A percentile compares a stretch with the other conserved stretches of the same genome.
Evolutionary conservation across 2,113 vertebrate species (phyloP).

Genomic region (Solea solea): DNA sequence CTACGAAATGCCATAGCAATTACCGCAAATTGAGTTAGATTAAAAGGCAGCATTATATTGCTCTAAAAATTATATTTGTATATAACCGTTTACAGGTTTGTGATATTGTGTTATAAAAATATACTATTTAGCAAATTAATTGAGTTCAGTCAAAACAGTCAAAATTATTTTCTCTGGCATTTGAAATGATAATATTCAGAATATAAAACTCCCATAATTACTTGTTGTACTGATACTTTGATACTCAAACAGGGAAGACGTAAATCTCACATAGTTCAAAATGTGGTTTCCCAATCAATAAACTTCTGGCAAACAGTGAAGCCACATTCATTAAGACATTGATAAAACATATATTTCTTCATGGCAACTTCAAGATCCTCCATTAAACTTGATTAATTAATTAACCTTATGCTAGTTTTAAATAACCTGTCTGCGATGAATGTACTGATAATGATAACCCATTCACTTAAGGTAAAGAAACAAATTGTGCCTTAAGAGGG

Average conservation of each 20-base stretch:
- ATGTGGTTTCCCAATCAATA: slow-evolving; percentile 66
- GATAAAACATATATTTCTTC: slow-evolving; percentile 67
- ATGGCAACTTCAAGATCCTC: slow-evolving; percentile 58
- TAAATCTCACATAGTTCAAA: background rate
- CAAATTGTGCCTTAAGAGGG: slow-evolving; percentile 44
- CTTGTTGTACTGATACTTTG: background rate
- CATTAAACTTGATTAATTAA: slow-evolving; percentile 74
- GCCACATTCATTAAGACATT: slow-evolving; percentile 63
- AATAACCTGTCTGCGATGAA: slow-evolving; percentile 62
- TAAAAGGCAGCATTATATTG: background rate
- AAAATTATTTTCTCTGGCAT: background rate
- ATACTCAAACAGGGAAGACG: background rate
- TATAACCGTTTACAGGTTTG: background rate
- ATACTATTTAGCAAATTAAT: background rate
- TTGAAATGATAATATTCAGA: background rate
- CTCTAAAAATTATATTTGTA: background rate
- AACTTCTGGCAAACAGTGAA: slow-evolving; percentile 59
- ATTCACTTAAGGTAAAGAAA: slow-evolving; percentile 50
- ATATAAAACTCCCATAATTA: background rate
- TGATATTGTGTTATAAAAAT: background rate
- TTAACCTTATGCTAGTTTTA: slow-evolving; percentile 63
- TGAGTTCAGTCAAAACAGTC: background rate
- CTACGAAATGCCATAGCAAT: background rate
- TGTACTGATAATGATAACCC: slow-evolving; percentile 63
- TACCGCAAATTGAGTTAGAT: slow-evolving; percentile 1